Evolutionary conservation across 2,888 invertebrate species (phyloP), one percentile per base, ranked within the genome.

Genomic region (Apamea epomidion): DNA sequence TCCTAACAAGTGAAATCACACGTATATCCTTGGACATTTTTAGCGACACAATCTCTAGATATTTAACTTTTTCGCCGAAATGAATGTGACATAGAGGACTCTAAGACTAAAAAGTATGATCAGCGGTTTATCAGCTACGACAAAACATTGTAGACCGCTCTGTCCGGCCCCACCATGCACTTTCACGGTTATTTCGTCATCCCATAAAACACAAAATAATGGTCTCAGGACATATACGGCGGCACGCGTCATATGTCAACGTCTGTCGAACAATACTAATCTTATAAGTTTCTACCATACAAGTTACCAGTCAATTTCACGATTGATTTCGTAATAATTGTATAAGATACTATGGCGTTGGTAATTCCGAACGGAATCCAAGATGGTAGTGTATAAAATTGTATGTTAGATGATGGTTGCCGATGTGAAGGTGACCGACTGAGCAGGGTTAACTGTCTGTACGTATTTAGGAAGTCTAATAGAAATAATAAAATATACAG

Each of bases 281-380:
- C 42, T 18, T 51, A n/a, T 29, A 29, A 58, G 8, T 21, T 21
- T 60, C 18, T 54, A 45, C 48, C 29, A 32, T 21, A 58, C 42
- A 60, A 12, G 25, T 48, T 37, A 37, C 71, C 18, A 69, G 37
- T 60, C 51, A 74, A 84, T 84, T 84, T 84, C 84, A 84, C 82
- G 68, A 78, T 32, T n/a, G 21, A 25, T 83, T 62, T 67, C 37
- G 25, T 64, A 48, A 82, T 42, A 32, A 54, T 78, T 42, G 64
- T 65, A 7, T 25, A 21, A 42, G 18, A n/a, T 45, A 14, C 1
- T 16, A 54, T 25, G 37, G 37, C 8, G 16, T 54, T 18, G 0
- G 21, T 48, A 25, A n/a, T 78, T n/a, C 14, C 0, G 14, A n/a
- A 21, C 18, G 37, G 14, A n/a, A 21, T 64, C 37, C 6, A 29